Percentiles rank a stretch among this genome's conserved stretches.
phyloP scores from a whole-genome alignment of 2,888 invertebrate species.

The Thereva nobilitata region DNA sequence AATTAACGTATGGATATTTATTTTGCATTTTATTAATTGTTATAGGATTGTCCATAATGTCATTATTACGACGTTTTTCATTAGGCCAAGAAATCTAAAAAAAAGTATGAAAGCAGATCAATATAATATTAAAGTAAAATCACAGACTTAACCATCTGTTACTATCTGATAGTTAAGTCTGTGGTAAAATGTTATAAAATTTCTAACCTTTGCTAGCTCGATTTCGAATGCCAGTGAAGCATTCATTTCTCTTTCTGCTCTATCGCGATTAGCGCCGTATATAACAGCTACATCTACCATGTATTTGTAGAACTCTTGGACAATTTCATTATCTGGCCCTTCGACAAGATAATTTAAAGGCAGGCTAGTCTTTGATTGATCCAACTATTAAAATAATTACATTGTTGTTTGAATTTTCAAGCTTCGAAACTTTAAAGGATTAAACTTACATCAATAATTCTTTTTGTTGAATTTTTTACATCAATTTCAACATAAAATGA shows the following conservation, averaged over 20 bases:
- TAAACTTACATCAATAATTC: conserved; percentile 73
- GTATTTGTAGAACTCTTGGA: conserved; percentile 77
- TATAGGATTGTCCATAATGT: conserved; percentile 85
- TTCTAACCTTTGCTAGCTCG: conserved; percentile 80
- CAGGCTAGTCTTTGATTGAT: conserved; percentile 78
- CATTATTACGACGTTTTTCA: conserved; percentile 85
- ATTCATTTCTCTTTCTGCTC: conserved; percentile 69
- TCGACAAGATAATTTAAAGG: conserved; percentile 79
- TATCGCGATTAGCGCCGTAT: conserved; percentile 71
- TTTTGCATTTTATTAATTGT: conserved; percentile 71
- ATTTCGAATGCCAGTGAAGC: conserved; percentile 84
- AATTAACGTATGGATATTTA: conserved; percentile 63
- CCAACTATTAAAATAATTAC: conserved; percentile 63
- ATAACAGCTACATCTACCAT: conserved; percentile 81
- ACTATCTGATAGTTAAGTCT: no score
- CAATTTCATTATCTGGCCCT: conserved; percentile 74
- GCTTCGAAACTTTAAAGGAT: no score
- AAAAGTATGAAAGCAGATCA: conserved; percentile 36
- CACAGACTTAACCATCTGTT: no score
- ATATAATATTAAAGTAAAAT: not conserved
- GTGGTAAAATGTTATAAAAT: not conserved
- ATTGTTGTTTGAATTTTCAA: no score
- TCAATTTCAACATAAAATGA: conserved; percentile 84
- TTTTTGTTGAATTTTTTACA: conserved; percentile 78
- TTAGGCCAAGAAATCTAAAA: conserved; percentile 76